A percentile compares a stretch with the other conserved stretches of the same genome.
Evolutionary conservation across 2,797 vertebrate genomes (phyloP).

Genomic region (Anolis apletophallus): DNA sequence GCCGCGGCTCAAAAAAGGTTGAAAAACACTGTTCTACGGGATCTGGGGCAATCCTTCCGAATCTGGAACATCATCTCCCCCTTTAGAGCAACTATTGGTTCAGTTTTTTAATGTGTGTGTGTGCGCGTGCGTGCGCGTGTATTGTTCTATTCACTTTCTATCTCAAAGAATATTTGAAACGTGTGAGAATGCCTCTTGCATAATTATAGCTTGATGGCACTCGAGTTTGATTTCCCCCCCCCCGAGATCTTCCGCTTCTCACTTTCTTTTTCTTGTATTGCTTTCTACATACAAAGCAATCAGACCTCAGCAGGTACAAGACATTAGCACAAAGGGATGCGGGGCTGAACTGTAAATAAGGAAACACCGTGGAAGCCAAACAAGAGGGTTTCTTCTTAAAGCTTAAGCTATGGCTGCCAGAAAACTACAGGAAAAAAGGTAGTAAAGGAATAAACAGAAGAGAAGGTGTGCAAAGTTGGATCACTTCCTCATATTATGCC

Average conservation of each 20-base stretch:
- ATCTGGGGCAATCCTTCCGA: background rate
- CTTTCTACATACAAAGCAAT: conserved; percentile 39
- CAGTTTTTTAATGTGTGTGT: no score
- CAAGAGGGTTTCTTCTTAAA: background rate
- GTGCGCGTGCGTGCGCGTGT: no score
- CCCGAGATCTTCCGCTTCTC: conserved; percentile 45
- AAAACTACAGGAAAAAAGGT: accelerated
- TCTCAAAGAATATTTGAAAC: background rate
- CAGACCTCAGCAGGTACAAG: background rate
- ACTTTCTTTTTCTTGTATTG: conserved; percentile 47
- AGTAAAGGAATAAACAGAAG: background rate
- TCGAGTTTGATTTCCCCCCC: background rate
- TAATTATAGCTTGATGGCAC: no score
- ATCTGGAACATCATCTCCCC: background rate
- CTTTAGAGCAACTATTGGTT: background rate
- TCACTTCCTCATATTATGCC: background rate
- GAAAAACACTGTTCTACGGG: no score
- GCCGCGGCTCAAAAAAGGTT: no score
- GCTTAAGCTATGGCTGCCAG: accelerated
- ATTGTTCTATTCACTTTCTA: background rate
- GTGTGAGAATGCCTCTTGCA: background rate
- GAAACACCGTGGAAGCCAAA: background rate
- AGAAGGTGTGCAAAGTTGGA: background rate
- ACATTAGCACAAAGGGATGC: background rate
- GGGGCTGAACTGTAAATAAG: background rate